Percentiles rank a stretch among this genome's conserved stretches.
Conservation (phyloP, 1,140 invertebrate species). For the Drosophila pruinosa region DNA sequence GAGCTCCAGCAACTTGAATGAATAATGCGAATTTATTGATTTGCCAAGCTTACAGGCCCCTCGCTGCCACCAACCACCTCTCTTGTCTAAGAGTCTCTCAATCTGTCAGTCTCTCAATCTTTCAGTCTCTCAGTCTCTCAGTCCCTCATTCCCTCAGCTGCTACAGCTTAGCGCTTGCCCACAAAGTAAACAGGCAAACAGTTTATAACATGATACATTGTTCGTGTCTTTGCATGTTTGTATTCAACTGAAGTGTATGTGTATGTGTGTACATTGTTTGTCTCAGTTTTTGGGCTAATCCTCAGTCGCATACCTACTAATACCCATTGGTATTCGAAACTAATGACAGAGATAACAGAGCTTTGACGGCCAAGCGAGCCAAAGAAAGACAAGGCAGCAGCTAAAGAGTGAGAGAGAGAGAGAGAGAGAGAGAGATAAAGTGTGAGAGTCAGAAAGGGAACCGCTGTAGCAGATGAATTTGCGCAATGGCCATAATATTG, state of each 20-base stretch:
- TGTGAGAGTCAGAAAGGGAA: neutral
- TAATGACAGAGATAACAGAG: slow-evolving; percentile 53
- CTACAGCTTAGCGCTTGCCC: neutral
- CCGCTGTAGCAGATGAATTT: slow-evolving; percentile 37
- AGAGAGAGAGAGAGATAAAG: neutral
- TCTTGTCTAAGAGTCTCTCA: too few species aligned
- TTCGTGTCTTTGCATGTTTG: slow-evolving; percentile 6
- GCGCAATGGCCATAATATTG: slow-evolving; percentile 52
- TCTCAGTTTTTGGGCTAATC: slow-evolving; percentile 28
- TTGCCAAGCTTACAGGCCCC: slow-evolving; percentile 2
- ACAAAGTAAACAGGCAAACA: slow-evolving; percentile 19
- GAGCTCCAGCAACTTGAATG: slow-evolving; percentile 42
- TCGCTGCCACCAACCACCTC: neutral
- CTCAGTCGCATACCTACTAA: slow-evolving; percentile 39
- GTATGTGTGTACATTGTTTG: neutral
- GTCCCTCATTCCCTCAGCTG: neutral
- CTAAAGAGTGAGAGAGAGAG: neutral
- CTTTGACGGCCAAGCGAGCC: slow-evolving; percentile 17
- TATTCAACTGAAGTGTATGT: neutral
- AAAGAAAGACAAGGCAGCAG: slow-evolving; percentile 2
- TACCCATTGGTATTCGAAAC: slow-evolving; percentile 56
- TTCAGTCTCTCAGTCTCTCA: neutral
- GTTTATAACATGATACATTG: slow-evolving; percentile 29
- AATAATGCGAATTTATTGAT: slow-evolving; percentile 64
- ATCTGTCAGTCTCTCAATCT: neutral